Conservation (phyloP, 2,888 invertebrate species). For the Phanerotoma sp. region DNA sequence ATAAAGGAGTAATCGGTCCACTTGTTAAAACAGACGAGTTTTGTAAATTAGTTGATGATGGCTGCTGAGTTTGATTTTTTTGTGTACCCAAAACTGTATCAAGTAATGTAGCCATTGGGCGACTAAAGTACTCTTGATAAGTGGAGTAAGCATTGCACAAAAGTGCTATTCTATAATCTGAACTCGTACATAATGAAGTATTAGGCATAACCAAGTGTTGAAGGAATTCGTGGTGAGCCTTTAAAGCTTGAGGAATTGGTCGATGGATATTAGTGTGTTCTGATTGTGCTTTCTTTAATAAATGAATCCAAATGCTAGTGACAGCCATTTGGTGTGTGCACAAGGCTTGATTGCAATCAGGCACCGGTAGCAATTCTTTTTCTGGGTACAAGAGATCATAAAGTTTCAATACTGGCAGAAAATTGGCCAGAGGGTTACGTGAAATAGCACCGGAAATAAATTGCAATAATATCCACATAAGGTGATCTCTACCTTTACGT, state of each 20-base stretch:
- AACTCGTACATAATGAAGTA: constrained; percentile 72
- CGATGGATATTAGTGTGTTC: constrained; percentile 78
- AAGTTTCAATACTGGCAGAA: constrained; percentile 84
- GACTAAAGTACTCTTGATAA: constrained; percentile 85
- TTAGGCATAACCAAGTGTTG: constrained; percentile 81
- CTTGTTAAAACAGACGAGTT: constrained; percentile 59
- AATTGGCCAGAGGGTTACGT: constrained; percentile 85
- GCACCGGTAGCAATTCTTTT: constrained; percentile 84
- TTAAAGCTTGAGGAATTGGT: constrained; percentile 78
- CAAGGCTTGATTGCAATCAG: constrained; percentile 83
- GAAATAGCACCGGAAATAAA: constrained; percentile 97
- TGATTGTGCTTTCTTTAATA: constrained; percentile 88
- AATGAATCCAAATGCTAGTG: constrained; percentile 95
- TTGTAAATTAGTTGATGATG: constrained; percentile 55
- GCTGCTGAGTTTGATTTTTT: constrained; percentile 63
- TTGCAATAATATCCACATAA: constrained; percentile 99
- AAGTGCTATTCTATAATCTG: constrained; percentile 87
- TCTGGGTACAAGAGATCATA: constrained; percentile 93
- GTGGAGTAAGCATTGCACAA: constrained; percentile 96
- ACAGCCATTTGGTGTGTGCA: constrained; percentile 91
- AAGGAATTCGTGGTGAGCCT: constrained; percentile 82
- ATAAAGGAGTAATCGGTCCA: constrained; percentile 82
- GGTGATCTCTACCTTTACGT: constrained; percentile 88
- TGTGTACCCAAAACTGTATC: constrained; percentile 79
- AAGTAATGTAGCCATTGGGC: constrained; percentile 89